Conservation (phyloP, 2,113 vertebrate genomes). For the Monopterus albus region DNA sequence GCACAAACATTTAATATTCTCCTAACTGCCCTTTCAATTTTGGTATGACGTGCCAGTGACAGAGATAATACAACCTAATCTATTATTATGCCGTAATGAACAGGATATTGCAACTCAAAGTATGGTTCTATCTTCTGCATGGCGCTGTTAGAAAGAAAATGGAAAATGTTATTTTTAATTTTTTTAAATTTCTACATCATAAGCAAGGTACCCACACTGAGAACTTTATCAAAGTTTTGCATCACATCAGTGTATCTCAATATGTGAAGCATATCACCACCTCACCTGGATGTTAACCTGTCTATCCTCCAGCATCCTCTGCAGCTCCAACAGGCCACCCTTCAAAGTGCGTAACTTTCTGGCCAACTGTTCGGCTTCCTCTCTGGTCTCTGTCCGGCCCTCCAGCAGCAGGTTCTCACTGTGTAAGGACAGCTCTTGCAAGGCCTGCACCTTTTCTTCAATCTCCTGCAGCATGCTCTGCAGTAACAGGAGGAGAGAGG, state of each 20-base stretch:
- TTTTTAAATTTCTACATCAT: no score
- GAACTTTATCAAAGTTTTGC: no score
- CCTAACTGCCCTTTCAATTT: no score
- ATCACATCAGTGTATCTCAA: not conserved
- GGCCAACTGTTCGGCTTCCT: conserved; percentile 89
- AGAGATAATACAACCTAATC: not conserved
- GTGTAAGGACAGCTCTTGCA: conserved; percentile 92
- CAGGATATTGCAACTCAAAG: no score
- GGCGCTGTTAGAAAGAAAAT: no score
- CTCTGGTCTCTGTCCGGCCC: conserved; percentile 87
- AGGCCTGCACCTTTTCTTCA: conserved; percentile 91
- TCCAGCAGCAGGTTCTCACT: conserved; percentile 93
- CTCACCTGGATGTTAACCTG: conserved; percentile 92
- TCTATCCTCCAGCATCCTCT: conserved; percentile 92
- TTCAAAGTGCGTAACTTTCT: conserved; percentile 87
- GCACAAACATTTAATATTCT: not conserved
- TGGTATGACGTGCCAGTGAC: no score
- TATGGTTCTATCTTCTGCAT: no score
- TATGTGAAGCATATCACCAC: not conserved
- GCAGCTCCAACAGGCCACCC: conserved; percentile 91
- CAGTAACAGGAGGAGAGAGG: conserved; percentile 81
- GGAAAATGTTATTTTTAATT: no score
- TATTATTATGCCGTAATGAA: not conserved
- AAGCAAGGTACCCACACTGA: no score
- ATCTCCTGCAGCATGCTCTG: conserved; percentile 98